Conservation (phyloP, 1,140 invertebrate genomes). For the Acyrthosiphon pisum region DNA sequence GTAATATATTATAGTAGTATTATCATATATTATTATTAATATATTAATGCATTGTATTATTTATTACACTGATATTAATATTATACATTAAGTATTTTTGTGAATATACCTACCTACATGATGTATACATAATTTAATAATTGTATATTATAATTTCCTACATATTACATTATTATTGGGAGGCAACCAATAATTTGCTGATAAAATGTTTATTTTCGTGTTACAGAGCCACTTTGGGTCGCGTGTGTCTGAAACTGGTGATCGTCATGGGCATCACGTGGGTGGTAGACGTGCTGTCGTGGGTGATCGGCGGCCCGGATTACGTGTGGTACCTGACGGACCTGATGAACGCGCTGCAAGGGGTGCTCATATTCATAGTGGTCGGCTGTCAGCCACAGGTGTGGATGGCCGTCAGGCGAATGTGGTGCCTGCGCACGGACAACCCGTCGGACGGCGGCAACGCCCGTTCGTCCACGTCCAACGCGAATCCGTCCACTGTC, state of each 20-base stretch:
- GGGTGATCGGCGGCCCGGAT: constrained; percentile 75
- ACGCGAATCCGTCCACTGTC: constrained; percentile 78
- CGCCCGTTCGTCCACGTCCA: constrained; percentile 72
- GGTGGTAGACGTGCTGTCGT: constrained; percentile 81
- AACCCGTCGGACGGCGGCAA: constrained; percentile 62
- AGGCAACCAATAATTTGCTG: too few relatives aligned
- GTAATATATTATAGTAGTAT: background rate
- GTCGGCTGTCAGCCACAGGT: constrained; percentile 84
- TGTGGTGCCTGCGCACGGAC: constrained; percentile 67
- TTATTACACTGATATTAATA: too few relatives aligned
- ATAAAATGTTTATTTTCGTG: background rate
- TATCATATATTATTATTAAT: too few relatives aligned
- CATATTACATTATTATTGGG: too few relatives aligned
- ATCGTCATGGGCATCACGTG: constrained; percentile 87
- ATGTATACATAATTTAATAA: too few relatives aligned
- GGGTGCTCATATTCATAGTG: constrained; percentile 87
- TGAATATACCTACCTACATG: too few relatives aligned
- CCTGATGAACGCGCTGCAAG: constrained; percentile 82
- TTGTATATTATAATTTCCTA: too few relatives aligned
- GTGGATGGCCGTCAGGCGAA: constrained; percentile 72
- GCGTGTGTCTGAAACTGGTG: constrained; percentile 82
- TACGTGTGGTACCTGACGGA: constrained; percentile 74
- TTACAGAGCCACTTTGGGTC: constrained; percentile 76
- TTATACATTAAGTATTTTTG: too few relatives aligned
- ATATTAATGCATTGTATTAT: too few relatives aligned